Base-by-base conservation (phyloP, 2,113 vertebrate genomes). In the Equus quagga region DNA sequence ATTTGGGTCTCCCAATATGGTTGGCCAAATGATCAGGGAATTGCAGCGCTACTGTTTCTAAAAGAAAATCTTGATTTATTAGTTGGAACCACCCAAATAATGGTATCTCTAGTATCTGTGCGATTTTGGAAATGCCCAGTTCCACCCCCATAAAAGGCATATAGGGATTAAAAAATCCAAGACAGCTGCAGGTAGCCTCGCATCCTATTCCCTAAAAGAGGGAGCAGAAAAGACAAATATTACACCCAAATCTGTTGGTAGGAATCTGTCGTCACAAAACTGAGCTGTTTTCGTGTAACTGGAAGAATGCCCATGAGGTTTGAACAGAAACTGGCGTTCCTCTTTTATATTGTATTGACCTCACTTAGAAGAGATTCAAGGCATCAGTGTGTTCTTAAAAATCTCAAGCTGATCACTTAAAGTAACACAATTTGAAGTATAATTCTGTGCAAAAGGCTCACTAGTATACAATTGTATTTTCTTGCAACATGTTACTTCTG, bases 261-360 rank as follows among this genome's bases (percentile, higher is more conserved):
- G 70, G 60, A 46, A 13, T 83, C 19, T 0, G 3, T 72, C 67
- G 94, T 86, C 79, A 89, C 7, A 96, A 98, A 98, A 96, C 49
- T 70, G 60, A 76, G 33, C 62, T 72, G 33, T 7, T 97, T 93
- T 92, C 0, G 0, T 93, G 60, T 85, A 95, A 54, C 8, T 26
- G 2, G 54, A 83, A 96, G 13, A 90, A 65, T 3, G 8, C 23
- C 31, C 67, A 6, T 4, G 44, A 85, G 6, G 54, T 91, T 51
- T 89, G 33, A 51, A 62, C 33, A 93, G 93, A 97, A 73, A 54
- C 18, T 94, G 82, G 56, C 1, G 33, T 23, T 79, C 36, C 13
- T 94, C n/a, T 33, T 95, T 91, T 79, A 78, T 12, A 2, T 12
- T 84, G 93, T 10, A 2, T 12, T 86, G 93, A 90, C 3, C 72